These are phyloP conservation scores for Caenorhabditis drosophilae DNA, from an alignment of 2,888 invertebrate species.

Conservation along the genomic window DNA sequence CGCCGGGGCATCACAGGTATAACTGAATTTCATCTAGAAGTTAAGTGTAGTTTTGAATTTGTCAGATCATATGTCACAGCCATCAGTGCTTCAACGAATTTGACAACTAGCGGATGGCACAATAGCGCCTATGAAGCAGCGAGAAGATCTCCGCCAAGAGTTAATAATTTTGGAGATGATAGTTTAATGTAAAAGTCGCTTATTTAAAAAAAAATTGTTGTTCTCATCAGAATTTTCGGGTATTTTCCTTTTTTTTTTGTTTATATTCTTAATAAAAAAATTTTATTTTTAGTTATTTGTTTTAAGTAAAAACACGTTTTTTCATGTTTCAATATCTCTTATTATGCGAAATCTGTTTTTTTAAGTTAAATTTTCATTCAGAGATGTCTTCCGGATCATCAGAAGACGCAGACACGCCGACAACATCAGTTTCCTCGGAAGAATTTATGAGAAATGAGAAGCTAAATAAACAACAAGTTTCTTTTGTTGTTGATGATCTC, in stretches of 20 bases:
- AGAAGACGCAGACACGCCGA: conserved; percentile 18
- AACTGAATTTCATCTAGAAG: no score
- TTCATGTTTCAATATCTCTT: background rate
- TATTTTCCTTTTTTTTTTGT: background rate
- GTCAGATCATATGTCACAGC: conserved; percentile 12
- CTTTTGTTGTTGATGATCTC: conserved; percentile 46
- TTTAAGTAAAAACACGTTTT: background rate
- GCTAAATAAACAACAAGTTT: conserved; percentile 4
- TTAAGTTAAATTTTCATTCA: background rate
- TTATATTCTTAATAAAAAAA: background rate
- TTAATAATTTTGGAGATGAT: conserved; percentile 26
- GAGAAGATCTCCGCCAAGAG: conserved; percentile 27
- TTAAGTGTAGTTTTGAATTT: no score
- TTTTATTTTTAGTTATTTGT: background rate
- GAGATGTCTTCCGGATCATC: background rate
- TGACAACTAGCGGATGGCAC: conserved; percentile 32
- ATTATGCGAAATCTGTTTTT: background rate
- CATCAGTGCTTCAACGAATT: conserved; percentile 11
- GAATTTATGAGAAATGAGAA: no score
- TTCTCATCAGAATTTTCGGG: background rate
- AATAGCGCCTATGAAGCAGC: conserved; percentile 32
- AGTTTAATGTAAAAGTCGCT: conserved; percentile 15
- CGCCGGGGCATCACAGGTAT: conserved; percentile 38
- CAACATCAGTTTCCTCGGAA: background rate
- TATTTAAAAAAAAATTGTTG: conserved; percentile 1